Percentiles rank a stretch among this genome's conserved stretches.
These are phyloP conservation scores for Agonopterix alstromeriana DNA, from an alignment of 2,888 invertebrate species.

Conservation along the genomic window DNA sequence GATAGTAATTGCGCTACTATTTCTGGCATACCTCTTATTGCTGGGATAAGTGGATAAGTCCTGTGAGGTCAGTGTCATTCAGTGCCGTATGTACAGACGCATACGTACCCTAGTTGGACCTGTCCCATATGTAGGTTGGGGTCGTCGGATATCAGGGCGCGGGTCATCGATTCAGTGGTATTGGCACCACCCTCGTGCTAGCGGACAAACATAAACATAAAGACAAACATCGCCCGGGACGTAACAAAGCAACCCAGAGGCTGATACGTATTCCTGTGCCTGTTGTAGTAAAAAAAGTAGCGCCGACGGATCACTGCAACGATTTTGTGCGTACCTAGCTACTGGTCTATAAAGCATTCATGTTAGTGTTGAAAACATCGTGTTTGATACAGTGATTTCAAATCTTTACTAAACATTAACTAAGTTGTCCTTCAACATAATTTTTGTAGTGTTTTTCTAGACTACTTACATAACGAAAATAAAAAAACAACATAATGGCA, in stretches of 20 bases:
- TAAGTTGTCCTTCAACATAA: constrained; percentile 19
- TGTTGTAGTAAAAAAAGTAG: constrained; percentile 75
- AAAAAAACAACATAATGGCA: constrained; percentile 56
- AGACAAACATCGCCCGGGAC: constrained; percentile 53
- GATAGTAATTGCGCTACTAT: no score
- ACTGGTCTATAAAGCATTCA: constrained; percentile 38
- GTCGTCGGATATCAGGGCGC: constrained; percentile 96
- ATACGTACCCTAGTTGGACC: constrained; percentile 97
- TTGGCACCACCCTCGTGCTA: constrained; percentile 95
- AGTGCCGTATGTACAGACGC: constrained; percentile 63
- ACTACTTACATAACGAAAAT: constrained; percentile 49
- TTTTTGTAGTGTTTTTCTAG: constrained; percentile 35
- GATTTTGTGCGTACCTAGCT: constrained; percentile 36
- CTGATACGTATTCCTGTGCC: constrained; percentile 31
- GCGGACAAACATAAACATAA: constrained; percentile 80
- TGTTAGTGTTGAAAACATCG: constrained; percentile 56
- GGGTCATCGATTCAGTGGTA: constrained; percentile 96
- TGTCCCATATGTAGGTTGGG: constrained; percentile 93
- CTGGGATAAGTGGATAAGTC: constrained; percentile 3
- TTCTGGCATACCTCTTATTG: no score
- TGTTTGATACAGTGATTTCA: constrained; percentile 47
- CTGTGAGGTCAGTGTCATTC: constrained; percentile 33
- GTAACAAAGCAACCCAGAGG: constrained; percentile 3
- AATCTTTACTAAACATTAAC: constrained; percentile 26
- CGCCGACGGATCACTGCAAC: constrained; percentile 53